A percentile compares a stretch with the other conserved stretches of the same genome.
Evolutionary conservation across 2,113 vertebrate species (phyloP).

Genomic region (Hydrolagus affinis): DNA sequence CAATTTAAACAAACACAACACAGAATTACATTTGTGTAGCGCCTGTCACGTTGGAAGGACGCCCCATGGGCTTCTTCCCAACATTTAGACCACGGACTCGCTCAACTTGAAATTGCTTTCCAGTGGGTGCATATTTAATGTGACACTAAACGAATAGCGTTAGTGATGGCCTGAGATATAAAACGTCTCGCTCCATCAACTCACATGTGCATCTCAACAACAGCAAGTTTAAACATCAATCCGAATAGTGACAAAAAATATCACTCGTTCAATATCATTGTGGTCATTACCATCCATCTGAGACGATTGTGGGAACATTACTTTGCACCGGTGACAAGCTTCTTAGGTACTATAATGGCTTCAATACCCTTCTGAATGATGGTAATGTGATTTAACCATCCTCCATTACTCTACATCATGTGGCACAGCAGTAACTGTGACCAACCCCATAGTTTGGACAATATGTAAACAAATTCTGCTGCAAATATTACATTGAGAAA

Average conservation of each 20-base stretch:
- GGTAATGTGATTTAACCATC: constrained; percentile 28
- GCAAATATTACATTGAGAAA: neutral
- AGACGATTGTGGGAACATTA: constrained; percentile 5
- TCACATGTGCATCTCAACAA: neutral
- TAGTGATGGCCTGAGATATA: neutral
- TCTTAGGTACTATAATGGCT: constrained; percentile 21
- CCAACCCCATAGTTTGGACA: constrained; percentile 24
- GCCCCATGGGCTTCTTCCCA: no score
- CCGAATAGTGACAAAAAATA: constrained; percentile 11
- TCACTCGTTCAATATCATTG: constrained; percentile 4
- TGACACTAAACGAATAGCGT: neutral
- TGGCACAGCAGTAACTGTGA: constrained; percentile 7
- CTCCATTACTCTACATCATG: constrained; percentile 13
- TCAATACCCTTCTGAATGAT: constrained; percentile 21
- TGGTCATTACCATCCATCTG: constrained; percentile 25
- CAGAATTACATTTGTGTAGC: no score
- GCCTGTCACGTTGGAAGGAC: no score
- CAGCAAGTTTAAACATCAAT: constrained; percentile 13
- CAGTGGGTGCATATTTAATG: neutral
- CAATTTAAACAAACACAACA: no score
- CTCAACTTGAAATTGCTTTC: neutral
- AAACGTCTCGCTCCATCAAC: constrained; percentile 2
- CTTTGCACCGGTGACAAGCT: constrained; percentile 1
- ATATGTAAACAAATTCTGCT: neutral
- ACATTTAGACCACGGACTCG: neutral